Evolutionary conservation across 2,797 vertebrate genomes (phyloP).

Genomic region (Phataginus tricuspis): DNA sequence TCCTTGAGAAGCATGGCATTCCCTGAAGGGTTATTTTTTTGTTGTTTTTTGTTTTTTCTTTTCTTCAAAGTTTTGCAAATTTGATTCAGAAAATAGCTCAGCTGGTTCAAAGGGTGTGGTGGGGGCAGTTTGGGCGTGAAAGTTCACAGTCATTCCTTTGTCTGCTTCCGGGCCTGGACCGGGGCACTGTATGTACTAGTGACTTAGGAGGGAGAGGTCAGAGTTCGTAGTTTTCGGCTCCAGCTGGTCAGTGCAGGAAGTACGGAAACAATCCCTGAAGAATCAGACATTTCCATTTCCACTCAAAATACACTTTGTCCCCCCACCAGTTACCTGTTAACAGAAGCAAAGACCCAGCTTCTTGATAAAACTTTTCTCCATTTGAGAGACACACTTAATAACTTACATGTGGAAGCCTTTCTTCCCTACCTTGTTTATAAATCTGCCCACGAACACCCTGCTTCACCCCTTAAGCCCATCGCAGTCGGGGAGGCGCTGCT

Average conservation of each 20-base stretch:
- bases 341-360: neutral
- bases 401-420: accelerated
- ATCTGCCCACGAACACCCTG: accelerated
- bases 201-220: neutral
- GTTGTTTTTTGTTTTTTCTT: neutral
- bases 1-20: constrained; percentile 58
- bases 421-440: accelerated
- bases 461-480: neutral
- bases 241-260: neutral
- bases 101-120: neutral
- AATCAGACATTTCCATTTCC: neutral
- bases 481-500: neutral
- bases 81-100: neutral
- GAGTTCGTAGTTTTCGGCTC: neutral
- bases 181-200: neutral
- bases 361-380: neutral
- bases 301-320: neutral
- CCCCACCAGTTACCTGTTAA: neutral
- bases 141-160: neutral
- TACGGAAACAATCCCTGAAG: neutral
- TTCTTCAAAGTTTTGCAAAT: neutral
- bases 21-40: neutral
- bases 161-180: neutral
- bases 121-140: accelerated
- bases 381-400: accelerated